Evolutionary conservation across 2,113 vertebrate genomes (phyloP).

Genomic region (Helogale parvula): DNA sequence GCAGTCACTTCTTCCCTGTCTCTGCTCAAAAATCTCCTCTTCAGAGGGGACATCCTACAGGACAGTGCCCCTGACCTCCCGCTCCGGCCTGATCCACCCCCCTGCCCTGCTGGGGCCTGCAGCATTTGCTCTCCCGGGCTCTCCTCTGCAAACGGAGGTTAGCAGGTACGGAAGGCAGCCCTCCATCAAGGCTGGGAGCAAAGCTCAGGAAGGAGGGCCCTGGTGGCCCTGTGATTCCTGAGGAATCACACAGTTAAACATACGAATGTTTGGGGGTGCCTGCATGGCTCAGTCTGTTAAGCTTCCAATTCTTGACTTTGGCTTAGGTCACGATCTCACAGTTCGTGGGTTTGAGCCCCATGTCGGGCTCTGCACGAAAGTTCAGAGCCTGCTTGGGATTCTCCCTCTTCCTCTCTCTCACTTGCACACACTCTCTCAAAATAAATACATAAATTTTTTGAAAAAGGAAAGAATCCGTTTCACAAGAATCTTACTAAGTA

Average conservation of each 20-base stretch:
- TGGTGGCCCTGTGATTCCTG: background rate
- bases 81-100: background rate
- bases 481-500: background rate
- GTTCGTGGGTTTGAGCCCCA: too few species aligned
- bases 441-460: too few species aligned
- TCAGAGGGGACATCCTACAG: background rate
- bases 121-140: too few species aligned
- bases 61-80: accelerated
- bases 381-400: too few species aligned
- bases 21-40: background rate
- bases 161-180: background rate
- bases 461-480: background rate
- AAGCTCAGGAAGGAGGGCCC: accelerated
- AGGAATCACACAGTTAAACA: background rate
- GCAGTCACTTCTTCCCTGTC: background rate
- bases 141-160: background rate
- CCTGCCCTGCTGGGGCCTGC: background rate
- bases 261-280: too few species aligned
- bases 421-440: too few species aligned
- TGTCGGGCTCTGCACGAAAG: too few species aligned
- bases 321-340: too few species aligned
- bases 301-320: too few species aligned
- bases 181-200: background rate
- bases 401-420: too few species aligned
- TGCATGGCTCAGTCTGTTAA: too few species aligned